Conservation (phyloP, 2,113 vertebrate genomes). For the Sigmodon hispidus region DNA sequence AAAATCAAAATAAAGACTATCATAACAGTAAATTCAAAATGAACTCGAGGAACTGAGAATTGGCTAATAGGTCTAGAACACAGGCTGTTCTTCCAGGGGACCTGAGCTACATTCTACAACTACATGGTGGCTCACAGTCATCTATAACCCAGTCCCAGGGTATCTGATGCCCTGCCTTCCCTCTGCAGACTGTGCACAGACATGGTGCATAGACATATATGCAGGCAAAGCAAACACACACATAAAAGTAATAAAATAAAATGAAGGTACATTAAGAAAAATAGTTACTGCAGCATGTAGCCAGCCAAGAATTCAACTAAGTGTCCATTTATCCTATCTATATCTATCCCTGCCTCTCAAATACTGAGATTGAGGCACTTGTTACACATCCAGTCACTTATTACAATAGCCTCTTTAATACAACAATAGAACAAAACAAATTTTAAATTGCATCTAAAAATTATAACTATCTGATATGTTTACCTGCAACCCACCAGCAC, state of each 20-base stretch:
- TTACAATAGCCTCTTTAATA: neutral
- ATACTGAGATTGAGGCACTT: neutral
- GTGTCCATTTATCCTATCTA: neutral
- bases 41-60: too few relatives aligned
- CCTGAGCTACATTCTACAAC: neutral
- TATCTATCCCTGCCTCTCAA: neutral
- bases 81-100: neutral
- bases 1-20: neutral
- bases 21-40: slow-evolving; percentile 20
- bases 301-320: neutral
- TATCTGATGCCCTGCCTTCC: neutral
- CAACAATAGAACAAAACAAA: neutral
- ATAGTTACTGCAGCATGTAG: neutral
- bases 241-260: neutral
- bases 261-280: slow-evolving; percentile 21
- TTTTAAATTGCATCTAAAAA: neutral
- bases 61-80: neutral
- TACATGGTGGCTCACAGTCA: neutral
- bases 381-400: neutral
- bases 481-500: neutral
- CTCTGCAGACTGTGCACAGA: neutral
- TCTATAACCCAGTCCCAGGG: neutral
- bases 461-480: slow-evolving; percentile 19
- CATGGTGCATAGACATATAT: neutral
- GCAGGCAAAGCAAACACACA: neutral